Evolutionary conservation across 2,888 invertebrate genomes (phyloP).

Genomic region (Drosophila pegasa): DNA sequence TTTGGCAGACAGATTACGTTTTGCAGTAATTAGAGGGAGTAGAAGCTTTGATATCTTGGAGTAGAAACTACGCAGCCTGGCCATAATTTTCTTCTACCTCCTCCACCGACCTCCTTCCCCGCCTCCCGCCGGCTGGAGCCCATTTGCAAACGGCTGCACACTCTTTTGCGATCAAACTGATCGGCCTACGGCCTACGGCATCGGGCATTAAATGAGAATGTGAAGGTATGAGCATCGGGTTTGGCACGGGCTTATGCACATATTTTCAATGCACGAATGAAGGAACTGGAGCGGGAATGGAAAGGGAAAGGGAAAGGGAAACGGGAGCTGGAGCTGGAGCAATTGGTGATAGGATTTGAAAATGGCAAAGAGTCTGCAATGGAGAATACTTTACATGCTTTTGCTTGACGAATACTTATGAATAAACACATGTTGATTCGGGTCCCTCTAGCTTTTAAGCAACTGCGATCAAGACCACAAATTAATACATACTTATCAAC

Average conservation of each 20-base stretch:
- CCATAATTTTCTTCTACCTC: conserved; percentile 32
- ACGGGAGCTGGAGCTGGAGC: conserved; percentile 17
- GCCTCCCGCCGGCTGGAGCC: conserved; percentile 19
- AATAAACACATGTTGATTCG: not conserved
- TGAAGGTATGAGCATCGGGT: conserved; percentile 70
- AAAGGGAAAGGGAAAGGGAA: too few relatives aligned
- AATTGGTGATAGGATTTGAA: conserved; percentile 48
- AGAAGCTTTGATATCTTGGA: conserved; percentile 64
- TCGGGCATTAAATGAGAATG: conserved; percentile 68
- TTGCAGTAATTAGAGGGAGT: conserved; percentile 68
- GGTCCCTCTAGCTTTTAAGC: too few relatives aligned
- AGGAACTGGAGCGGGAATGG: not conserved
- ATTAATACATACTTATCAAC: conserved; percentile 17
- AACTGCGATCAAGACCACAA: not conserved
- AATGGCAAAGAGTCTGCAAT: conserved; percentile 61
- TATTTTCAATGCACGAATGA: conserved; percentile 51
- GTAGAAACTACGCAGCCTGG: conserved; percentile 45
- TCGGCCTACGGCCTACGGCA: conserved; percentile 81
- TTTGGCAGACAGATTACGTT: conserved; percentile 60
- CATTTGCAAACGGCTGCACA: conserved; percentile 76
- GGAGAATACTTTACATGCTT: conserved; percentile 14
- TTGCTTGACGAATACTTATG: not conserved
- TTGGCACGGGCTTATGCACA: conserved; percentile 77
- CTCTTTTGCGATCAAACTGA: conserved; percentile 82
- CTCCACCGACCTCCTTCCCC: not conserved